These are phyloP conservation scores for Stenchaetothrips biformis DNA, from an alignment of 2,888 invertebrate genomes.

Conservation along the genomic window DNA sequence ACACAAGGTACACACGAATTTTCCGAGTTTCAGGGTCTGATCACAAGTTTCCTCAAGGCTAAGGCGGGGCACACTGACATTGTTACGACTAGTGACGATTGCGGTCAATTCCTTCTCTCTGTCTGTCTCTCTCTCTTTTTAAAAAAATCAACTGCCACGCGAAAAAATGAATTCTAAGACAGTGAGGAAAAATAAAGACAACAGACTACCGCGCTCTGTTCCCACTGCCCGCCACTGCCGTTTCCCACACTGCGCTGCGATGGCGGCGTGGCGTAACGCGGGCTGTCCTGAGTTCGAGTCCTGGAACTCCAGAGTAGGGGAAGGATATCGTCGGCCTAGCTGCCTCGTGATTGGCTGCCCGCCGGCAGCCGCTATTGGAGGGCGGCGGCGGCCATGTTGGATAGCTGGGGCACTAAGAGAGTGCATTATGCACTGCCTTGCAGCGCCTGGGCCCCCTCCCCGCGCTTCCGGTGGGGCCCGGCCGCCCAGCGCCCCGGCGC, in stretches of 20 bases:
- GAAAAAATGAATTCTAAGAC: too few relatives aligned
- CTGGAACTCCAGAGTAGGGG: neutral
- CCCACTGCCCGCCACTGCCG: too few relatives aligned
- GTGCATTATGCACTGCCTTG: neutral
- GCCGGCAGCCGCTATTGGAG: neutral
- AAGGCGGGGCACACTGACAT: too few relatives aligned
- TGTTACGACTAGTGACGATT: too few relatives aligned
- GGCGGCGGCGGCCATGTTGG: slow-evolving; percentile 13
- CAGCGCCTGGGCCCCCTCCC: neutral
- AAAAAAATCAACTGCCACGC: too few relatives aligned
- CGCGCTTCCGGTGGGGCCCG: neutral
- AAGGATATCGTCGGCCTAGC: neutral
- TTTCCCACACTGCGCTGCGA: neutral
- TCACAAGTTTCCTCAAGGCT: too few relatives aligned
- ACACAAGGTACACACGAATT: too few relatives aligned
- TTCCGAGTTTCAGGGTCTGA: too few relatives aligned
- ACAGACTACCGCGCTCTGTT: too few relatives aligned
- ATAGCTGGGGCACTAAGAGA: slow-evolving; percentile 13
- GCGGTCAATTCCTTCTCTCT: too few relatives aligned
- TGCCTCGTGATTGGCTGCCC: neutral
- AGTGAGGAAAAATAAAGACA: too few relatives aligned
- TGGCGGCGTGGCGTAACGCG: neutral
- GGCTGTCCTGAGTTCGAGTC: neutral
- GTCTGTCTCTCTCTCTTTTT: too few relatives aligned
- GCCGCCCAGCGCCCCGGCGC: neutral